Conservation (phyloP, 64 coral and sea anemone genomes). For the Stichodactyla helianthus region DNA sequence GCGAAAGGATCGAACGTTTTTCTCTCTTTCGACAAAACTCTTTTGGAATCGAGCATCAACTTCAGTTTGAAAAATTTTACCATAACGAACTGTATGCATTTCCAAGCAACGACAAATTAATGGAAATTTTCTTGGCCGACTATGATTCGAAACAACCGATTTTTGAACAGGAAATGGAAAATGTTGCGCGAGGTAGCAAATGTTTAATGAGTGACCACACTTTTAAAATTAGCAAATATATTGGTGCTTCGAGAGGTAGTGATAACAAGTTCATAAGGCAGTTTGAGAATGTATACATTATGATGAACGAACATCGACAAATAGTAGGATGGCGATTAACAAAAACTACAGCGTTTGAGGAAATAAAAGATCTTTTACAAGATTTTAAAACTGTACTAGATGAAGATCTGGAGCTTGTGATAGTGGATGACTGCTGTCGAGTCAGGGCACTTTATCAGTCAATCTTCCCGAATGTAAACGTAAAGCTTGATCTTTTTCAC, state of each 20-base stretch:
- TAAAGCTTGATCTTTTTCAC: constrained; percentile 45
- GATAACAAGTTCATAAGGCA: constrained; percentile 30
- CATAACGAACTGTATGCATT: constrained; percentile 39
- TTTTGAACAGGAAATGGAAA: constrained; percentile 28
- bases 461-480: constrained; percentile 5
- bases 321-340: constrained; percentile 42
- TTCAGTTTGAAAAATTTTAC: background rate
- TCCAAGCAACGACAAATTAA: constrained; percentile 56
- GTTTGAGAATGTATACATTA: constrained; percentile 26
- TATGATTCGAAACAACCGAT: constrained; percentile 22
- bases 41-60: background rate
- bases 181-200: background rate
- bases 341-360: constrained; percentile 31
- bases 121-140: constrained; percentile 33
- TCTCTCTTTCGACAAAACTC: background rate
- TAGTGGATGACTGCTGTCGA: constrained; percentile 40
- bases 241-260: constrained; percentile 13
- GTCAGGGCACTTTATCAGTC: constrained; percentile 4
- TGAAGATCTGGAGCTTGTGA: background rate
- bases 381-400: background rate
- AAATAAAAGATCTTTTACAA: constrained; percentile 46
- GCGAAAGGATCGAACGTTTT: background rate
- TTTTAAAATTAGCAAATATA: constrained; percentile 39
- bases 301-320: constrained; percentile 40
- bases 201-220: constrained; percentile 46